Conservation (phyloP, 2,113 vertebrate genomes). For the Passerina amoena region DNA sequence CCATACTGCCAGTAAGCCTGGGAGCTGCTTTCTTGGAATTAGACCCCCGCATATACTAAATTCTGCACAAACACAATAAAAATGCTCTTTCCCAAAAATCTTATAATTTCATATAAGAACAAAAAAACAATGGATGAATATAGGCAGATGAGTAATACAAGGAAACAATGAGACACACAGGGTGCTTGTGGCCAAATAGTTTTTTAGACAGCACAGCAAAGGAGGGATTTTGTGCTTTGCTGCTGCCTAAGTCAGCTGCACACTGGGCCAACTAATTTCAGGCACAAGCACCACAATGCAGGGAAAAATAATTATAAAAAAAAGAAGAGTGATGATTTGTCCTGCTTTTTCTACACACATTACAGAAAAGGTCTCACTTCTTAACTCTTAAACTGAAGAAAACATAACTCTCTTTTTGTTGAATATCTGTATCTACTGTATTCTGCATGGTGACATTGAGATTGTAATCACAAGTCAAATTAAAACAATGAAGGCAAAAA, state of each 20-base stretch:
- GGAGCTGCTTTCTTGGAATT: neutral
- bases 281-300: neutral
- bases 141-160: slow-evolving; percentile 53
- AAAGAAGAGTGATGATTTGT: neutral
- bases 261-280: slow-evolving; percentile 24
- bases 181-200: slow-evolving; percentile 26
- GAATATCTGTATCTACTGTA: neutral
- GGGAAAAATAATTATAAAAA: neutral
- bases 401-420: neutral
- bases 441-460: neutral
- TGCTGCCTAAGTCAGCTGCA: neutral
- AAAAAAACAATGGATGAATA: slow-evolving; percentile 50
- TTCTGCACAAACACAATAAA: slow-evolving; percentile 29
- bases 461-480: neutral
- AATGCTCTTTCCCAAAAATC: neutral
- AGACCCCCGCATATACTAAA: neutral
- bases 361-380: neutral
- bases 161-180: slow-evolving; percentile 62
- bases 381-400: neutral
- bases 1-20: neutral
- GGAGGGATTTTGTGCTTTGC: slow-evolving; percentile 38
- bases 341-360: neutral
- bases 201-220: slow-evolving; percentile 50
- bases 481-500: neutral
- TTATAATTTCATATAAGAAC: slow-evolving; percentile 45